Percentiles rank a stretch among this genome's conserved stretches.
phyloP scores from a whole-genome alignment of 2,113 vertebrate genomes.

The Carollia perspicillata region DNA sequence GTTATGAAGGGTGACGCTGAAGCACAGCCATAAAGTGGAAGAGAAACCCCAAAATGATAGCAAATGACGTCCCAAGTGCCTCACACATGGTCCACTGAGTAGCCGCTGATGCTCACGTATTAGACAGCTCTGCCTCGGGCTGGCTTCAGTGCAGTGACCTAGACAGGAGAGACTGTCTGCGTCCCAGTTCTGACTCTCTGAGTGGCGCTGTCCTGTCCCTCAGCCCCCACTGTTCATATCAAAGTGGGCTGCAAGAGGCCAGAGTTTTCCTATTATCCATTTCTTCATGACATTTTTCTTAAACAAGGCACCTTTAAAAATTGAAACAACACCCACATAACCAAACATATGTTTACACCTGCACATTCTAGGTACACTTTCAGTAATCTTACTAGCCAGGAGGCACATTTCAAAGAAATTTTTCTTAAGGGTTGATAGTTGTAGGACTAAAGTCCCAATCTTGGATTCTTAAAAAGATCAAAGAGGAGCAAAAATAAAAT shows the following conservation, averaged over 20 bases:
- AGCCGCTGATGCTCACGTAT: background rate
- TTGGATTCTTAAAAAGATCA: background rate
- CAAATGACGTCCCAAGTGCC: background rate
- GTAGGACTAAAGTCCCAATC: background rate
- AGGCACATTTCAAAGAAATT: conserved; percentile 31
- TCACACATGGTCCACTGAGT: background rate
- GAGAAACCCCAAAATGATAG: background rate
- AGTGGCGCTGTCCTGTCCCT: background rate
- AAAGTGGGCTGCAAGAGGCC: background rate
- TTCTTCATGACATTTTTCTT: conserved; percentile 28
- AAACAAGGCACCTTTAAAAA: conserved; percentile 27
- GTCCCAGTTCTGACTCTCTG: conserved; percentile 43
- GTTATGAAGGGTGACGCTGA: background rate
- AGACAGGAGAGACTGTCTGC: background rate
- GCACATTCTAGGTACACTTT: background rate
- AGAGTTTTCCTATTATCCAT: background rate
- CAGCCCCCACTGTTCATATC: background rate
- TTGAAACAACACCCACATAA: background rate
- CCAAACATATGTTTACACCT: background rate
- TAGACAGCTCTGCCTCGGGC: conserved; percentile 59
- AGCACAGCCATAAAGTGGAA: background rate
- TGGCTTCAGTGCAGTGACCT: conserved; percentile 50
- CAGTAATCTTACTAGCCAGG: background rate
- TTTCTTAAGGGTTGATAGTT: background rate
- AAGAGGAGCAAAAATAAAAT: background rate